Evolutionary conservation across 2,888 invertebrate species (phyloP), one percentile per base, ranked within the genome.

Genomic region (Empis stercorea): DNA sequence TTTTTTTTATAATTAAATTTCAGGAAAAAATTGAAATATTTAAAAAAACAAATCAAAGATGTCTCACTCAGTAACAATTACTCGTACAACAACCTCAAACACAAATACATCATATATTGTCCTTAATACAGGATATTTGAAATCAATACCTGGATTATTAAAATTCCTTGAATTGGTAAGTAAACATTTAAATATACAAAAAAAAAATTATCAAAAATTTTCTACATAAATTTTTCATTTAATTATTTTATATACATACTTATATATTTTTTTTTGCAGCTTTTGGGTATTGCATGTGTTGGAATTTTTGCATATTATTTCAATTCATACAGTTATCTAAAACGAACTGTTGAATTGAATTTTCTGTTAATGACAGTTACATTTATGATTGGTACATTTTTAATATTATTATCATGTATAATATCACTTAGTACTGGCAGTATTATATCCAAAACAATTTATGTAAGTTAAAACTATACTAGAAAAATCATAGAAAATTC

Each of bases 51-150:
- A 51, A 43, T 47, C 30, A 54, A 79, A 69, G 58, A 91, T 91
- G 91, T 89, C 89, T 54, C 89, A 91, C 70, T 76, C 86, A 32
- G 85, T 91, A 56, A 91, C 89, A 42, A 85, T 91, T 50, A 89
- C 88, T 27, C 75, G 87, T 60, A 87, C 85, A 30, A 86, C 85
- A n/a, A 88, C 87, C 45, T 86, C 86, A 50, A 81, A 84, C 10
- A 76, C 82, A 20, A 78, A 81, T 30, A 83, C 87, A 17, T 81
- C 85, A 10, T 78, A 83, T 10, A 74, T 89, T 54, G 78, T 87
- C 56, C 70, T 89, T 52, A 91, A 92, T 68, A 83, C 81, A 7
- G 84, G 86, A 43, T 89, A 87, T 65, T 68, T 89, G 54, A 81
- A 82, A 64, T 78, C 84, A 23, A 72, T 81, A 61, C 80, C 87